Percentiles rank a stretch among this genome's conserved stretches.
phyloP scores from a whole-genome alignment of 2,888 invertebrate genomes.

The Limnephilus marmoratus region DNA sequence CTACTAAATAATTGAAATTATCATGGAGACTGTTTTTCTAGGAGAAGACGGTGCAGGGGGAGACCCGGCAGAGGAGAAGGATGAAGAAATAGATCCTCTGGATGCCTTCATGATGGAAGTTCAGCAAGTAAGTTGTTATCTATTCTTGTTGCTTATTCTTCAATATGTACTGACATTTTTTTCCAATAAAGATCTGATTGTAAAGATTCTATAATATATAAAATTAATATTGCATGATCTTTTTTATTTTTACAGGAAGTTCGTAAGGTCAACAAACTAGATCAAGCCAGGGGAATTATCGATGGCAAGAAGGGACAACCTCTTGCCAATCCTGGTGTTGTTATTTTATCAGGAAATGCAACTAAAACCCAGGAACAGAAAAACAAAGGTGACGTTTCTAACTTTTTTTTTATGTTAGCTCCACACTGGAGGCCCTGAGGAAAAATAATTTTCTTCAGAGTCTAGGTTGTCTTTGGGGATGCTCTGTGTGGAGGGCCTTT shows the following conservation, averaged over 20 bases:
- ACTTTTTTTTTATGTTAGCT: neutral
- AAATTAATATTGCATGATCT: neutral
- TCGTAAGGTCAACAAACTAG: constrained; percentile 86
- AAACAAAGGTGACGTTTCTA: constrained; percentile 73
- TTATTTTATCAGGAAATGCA: constrained; percentile 90
- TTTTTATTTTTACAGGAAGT: constrained; percentile 81
- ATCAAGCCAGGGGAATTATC: constrained; percentile 77
- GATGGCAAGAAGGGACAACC: constrained; percentile 75
- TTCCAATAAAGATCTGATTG: neutral
- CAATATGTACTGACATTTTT: neutral
- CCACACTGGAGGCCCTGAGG: too few relatives aligned
- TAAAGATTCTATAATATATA: neutral
- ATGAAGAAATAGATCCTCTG: constrained; percentile 94
- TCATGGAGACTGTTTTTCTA: constrained; percentile 55
- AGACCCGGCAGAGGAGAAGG: constrained; percentile 75
- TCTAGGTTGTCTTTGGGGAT: too few relatives aligned
- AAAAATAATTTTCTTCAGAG: too few relatives aligned
- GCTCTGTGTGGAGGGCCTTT: too few relatives aligned
- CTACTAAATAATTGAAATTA: constrained; percentile 32
- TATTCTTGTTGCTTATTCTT: constrained; percentile 8
- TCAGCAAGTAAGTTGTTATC: constrained; percentile 74
- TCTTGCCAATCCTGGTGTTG: constrained; percentile 79
- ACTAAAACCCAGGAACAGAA: constrained; percentile 89
- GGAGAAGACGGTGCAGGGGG: constrained; percentile 69
- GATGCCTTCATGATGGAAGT: constrained; percentile 98